These are phyloP conservation scores for Eciton burchellii DNA, from an alignment of 1,140 invertebrate genomes.

Conservation along the genomic window DNA sequence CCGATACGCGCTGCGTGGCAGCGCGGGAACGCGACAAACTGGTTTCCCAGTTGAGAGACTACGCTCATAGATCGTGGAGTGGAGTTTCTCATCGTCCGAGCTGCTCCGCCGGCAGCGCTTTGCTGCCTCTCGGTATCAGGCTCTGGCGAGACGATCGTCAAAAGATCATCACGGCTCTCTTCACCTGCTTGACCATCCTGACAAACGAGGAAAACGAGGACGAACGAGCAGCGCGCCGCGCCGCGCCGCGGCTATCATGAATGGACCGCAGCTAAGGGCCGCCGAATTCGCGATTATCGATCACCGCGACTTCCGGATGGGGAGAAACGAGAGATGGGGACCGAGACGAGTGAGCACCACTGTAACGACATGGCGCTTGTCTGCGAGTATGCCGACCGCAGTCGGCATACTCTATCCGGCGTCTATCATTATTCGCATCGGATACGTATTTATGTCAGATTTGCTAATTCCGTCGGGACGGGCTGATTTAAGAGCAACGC, in stretches of 20 bases:
- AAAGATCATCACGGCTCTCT: too few species aligned
- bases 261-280: too few species aligned
- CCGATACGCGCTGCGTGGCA: conserved; percentile 56
- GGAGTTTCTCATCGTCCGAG: conserved; percentile 17
- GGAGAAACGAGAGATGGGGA: neutral
- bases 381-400: conserved; percentile 82
- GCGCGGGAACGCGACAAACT: conserved; percentile 68
- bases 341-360: conserved; percentile 78
- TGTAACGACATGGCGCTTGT: conserved; percentile 81
- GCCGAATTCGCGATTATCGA: too few species aligned
- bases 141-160: too few species aligned
- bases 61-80: conserved; percentile 52
- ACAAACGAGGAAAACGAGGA: too few species aligned
- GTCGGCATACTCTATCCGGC: conserved; percentile 64
- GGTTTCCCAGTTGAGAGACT: conserved; percentile 60
- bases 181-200: too few species aligned
- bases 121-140: too few species aligned
- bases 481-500: conserved; percentile 28
- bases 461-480: conserved; percentile 77
- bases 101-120: conserved; percentile 11
- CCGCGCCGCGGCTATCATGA: too few species aligned
- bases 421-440: conserved; percentile 77
- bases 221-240: too few species aligned
- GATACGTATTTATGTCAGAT: conserved; percentile 79
- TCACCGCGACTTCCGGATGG: neutral